Evolutionary conservation across 2,113 vertebrate genomes (phyloP), one percentile per base, ranked within the genome.

Genomic region (Xiphorhynchus elegans): DNA sequence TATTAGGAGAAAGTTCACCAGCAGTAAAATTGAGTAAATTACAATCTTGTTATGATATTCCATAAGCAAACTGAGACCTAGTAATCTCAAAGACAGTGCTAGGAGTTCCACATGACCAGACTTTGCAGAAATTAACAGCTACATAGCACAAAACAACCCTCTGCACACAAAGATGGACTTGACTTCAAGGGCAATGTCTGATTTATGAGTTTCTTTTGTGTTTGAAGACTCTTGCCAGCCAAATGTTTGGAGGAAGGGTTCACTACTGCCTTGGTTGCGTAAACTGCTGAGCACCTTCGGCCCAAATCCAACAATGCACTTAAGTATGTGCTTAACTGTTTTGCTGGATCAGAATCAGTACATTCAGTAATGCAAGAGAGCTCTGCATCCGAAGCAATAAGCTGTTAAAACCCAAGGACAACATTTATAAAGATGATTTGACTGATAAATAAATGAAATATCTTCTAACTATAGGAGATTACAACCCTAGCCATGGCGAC

Each of bases 281-380:
- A 79, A 93, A 68, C 35, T 93, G 83, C 59, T 47, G 69, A 96
- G 92, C 89, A 82, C 44, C 84, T 91, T 88, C 96, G 95, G 94
- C 88, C 50, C 69, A 72, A 75, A 1, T 88, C 89, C 96, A 97
- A 82, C 60, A 78, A 80, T 35, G 92, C 95, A 62, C 63, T 96
- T 95, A 96, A 58, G 85, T 90, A 59, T 68, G 90, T 93, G 93
- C 92, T 87, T 70, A 87, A 93, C 77, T 81, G 40, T 78, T 91
- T 29, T 33, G 55, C 86, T 94, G 88, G 88, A 91, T 52, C 84
- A 81, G 39, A 86, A 73, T 93, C 87, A 88, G 92, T 58, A 69
- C 89, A 80, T 77, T 89, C 81, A 96, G 86, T 84, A 93, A 90
- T 72, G 91, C 5, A 58, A 18, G 52, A 86, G 58, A 89, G 59